These are phyloP conservation scores for Semaprochilodus insignis DNA, from an alignment of 2,797 vertebrate genomes.

Conservation along the genomic window DNA sequence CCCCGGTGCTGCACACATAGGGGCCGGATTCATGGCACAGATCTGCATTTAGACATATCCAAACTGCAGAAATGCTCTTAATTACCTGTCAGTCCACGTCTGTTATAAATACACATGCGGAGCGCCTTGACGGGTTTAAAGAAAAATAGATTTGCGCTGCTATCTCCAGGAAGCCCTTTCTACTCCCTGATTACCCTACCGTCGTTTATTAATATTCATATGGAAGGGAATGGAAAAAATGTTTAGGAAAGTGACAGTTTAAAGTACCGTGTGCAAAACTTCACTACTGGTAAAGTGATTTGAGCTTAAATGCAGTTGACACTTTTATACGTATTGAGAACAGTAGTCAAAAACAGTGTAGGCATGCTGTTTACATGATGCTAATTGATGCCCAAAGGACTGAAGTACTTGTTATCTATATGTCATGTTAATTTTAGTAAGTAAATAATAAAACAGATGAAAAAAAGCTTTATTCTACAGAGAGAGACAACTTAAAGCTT, in stretches of 20 bases:
- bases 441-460: too few species aligned
- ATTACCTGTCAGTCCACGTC: conserved; percentile 68
- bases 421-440: too few species aligned
- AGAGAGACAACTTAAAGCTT: too few species aligned
- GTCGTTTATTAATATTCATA: conserved; percentile 35
- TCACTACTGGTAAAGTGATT: neutral
- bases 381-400: too few species aligned
- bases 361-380: too few species aligned
- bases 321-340: too few species aligned
- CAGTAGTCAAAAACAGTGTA: too few species aligned
- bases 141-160: neutral
- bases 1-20: conserved; percentile 78
- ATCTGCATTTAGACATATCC: conserved; percentile 77
- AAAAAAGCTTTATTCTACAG: too few species aligned
- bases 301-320: too few species aligned
- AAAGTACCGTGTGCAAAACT: neutral
- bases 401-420: too few species aligned
- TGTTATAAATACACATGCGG: conserved; percentile 40
- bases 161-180: conserved; percentile 17
- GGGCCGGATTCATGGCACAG: conserved; percentile 73
- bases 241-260: neutral
- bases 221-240: neutral
- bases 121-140: conserved; percentile 2
- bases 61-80: conserved; percentile 76
- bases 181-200: conserved; percentile 8